Percentiles rank a stretch among this genome's conserved stretches.
phyloP scores from a whole-genome alignment of 2,888 invertebrate species.

The Psococerastis gibbosa region DNA sequence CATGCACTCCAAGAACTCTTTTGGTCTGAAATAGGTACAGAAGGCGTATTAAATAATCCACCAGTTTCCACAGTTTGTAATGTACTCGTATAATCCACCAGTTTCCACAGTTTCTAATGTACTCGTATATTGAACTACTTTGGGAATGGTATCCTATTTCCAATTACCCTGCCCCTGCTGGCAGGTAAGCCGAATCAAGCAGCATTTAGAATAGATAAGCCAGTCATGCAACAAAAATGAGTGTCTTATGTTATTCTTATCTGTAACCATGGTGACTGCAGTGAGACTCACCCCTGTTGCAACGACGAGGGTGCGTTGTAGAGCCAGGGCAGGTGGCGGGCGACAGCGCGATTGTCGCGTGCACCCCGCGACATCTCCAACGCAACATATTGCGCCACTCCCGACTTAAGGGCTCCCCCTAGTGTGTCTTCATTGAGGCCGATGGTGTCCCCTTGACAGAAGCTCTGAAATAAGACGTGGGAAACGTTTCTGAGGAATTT shows the following conservation, averaged over 20 bases:
- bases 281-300: conserved; percentile 50
- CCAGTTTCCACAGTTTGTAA: no score
- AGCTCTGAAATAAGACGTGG: conserved; percentile 31
- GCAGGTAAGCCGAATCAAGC: no score
- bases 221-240: no score
- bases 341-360: conserved; percentile 62
- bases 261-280: neutral
- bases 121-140: no score
- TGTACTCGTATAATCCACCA: neutral
- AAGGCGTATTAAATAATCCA: conserved; percentile 12
- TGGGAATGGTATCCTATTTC: no score
- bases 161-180: no score
- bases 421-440: conserved; percentile 88
- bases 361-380: conserved; percentile 79
- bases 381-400: conserved; percentile 82
- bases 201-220: no score
- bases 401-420: conserved; percentile 90
- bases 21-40: conserved; percentile 45
- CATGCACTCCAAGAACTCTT: conserved; percentile 90
- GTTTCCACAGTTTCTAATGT: no score
- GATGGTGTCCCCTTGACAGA: conserved; percentile 45
- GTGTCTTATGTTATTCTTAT: no score
- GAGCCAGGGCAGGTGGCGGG: conserved; percentile 77
- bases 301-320: conserved; percentile 58
- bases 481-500: no score